Conservation (phyloP, 2,113 vertebrate species). For the Isichthys henryi region DNA sequence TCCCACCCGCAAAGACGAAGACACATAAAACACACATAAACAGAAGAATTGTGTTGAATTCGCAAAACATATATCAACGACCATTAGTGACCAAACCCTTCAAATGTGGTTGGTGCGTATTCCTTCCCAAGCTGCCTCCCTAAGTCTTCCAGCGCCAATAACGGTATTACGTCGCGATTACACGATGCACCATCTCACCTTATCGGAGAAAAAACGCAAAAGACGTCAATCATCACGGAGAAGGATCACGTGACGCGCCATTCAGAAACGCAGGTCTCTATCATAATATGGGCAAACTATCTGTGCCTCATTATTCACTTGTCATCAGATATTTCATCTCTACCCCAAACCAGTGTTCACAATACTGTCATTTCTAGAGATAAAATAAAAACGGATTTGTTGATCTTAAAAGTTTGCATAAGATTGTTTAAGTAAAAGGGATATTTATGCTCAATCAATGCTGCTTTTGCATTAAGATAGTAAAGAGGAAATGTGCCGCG, state of each 20-base stretch:
- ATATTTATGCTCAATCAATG: not conserved
- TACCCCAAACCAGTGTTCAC: not conserved
- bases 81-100: not conserved
- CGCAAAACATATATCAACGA: not conserved
- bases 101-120: not conserved
- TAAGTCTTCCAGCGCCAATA: not conserved
- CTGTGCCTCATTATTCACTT: not conserved
- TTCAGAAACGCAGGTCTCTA: not conserved
- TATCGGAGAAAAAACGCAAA: not conserved
- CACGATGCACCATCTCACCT: not conserved
- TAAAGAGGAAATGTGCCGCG: not conserved
- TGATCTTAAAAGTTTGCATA: not conserved
- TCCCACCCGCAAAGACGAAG: not conserved
- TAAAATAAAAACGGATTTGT: not conserved
- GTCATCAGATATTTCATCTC: not conserved
- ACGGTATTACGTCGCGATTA: not conserved
- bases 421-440: not conserved
- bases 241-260: not conserved
- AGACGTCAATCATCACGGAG: not conserved
- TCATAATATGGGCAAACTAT: not conserved
- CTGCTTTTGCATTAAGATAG: not conserved
- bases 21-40: not conserved
- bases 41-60: not conserved
- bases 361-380: not conserved
- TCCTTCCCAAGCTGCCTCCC: not conserved